Conservation (phyloP, 2,797 vertebrate genomes). For the Chelon auratus region DNA sequence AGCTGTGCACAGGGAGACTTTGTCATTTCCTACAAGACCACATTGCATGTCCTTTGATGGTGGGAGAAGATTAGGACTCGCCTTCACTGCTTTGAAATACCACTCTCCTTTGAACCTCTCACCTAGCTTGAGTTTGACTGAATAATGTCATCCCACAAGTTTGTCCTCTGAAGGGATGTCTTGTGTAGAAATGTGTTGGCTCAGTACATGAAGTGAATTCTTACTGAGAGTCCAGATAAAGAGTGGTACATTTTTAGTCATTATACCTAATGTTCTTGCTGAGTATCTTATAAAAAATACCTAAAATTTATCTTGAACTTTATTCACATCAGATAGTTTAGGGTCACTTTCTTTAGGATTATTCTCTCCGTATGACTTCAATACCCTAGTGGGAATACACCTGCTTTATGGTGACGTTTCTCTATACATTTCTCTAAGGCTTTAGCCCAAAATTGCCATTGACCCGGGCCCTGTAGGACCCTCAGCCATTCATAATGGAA, state of each 20-base stretch:
- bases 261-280: neutral
- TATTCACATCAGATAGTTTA: too few relatives aligned
- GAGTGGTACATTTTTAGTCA: too few relatives aligned
- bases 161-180: constrained; percentile 1
- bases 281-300: neutral
- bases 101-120: constrained; percentile 73
- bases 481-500: constrained; percentile 66
- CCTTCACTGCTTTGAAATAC: constrained; percentile 72
- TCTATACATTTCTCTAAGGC: constrained; percentile 38
- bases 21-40: constrained; percentile 79
- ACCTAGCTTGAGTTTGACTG: constrained; percentile 40
- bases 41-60: constrained; percentile 72
- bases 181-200: neutral
- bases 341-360: too few relatives aligned
- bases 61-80: constrained; percentile 72
- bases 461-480: constrained; percentile 55
- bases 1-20: constrained; percentile 66
- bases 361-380: neutral
- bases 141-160: constrained; percentile 37
- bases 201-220: too few relatives aligned
- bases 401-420: neutral
- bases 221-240: too few relatives aligned
- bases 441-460: constrained; percentile 63
- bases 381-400: neutral
- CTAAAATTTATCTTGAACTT: neutral